Evolutionary conservation across 2,797 vertebrate species (phyloP).

Genomic region (Pipistrellus pipistrellus): DNA sequence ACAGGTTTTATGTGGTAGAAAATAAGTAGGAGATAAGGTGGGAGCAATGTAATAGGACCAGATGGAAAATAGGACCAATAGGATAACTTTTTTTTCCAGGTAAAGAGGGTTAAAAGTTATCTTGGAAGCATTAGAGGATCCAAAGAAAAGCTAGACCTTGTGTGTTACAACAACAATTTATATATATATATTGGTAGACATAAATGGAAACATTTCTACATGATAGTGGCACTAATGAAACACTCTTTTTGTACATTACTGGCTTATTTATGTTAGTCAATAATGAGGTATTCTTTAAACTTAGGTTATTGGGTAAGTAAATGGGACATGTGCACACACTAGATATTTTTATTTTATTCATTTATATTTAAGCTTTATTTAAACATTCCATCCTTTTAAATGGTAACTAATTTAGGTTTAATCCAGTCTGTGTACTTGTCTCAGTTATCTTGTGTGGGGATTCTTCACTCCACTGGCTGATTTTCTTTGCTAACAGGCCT

Average conservation of each 20-base stretch:
- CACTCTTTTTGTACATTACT: slow-evolving; percentile 19
- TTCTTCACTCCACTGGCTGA: slow-evolving; percentile 71
- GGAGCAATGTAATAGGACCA: background rate
- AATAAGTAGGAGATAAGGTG: background rate
- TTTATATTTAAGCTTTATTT: slow-evolving; percentile 66
- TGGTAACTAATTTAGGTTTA: slow-evolving; percentile 69
- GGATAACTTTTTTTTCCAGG: background rate
- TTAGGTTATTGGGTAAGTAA: background rate
- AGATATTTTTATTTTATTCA: slow-evolving; percentile 45
- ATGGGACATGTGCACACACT: background rate
- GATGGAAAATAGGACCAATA: background rate
- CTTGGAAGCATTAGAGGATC: background rate
- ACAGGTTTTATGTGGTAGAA: background rate
- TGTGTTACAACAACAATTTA: background rate
- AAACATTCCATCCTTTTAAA: slow-evolving; percentile 72
- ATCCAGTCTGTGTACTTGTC: slow-evolving; percentile 62
- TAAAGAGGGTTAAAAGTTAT: background rate
- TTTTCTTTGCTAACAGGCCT: slow-evolving; percentile 83
- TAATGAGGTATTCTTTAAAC: background rate
- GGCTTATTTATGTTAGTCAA: background rate
- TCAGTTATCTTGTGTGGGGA: slow-evolving; percentile 58
- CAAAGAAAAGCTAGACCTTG: background rate
- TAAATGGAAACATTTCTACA: background rate
- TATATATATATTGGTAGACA: background rate
- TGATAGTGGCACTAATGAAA: background rate